A percentile compares a stretch with the other conserved stretches of the same genome.
phyloP scores from a whole-genome alignment of 2,888 invertebrate genomes.

The Synanthedon tipuliformis region DNA sequence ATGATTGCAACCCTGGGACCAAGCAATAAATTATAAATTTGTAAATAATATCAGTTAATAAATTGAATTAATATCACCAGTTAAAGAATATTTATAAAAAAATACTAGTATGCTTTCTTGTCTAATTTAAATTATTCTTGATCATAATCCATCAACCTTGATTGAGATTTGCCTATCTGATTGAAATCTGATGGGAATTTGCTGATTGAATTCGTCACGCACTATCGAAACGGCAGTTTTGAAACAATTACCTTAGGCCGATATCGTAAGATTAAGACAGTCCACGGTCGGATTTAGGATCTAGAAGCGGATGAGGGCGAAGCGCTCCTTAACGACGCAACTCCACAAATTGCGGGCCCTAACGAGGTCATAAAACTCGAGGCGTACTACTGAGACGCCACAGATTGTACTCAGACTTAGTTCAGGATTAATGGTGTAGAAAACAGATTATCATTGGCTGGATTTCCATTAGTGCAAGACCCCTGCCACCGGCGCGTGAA shows the following conservation, averaged over 20 bases:
- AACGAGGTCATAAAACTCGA: constrained; percentile 69
- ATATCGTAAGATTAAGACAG: constrained; percentile 69
- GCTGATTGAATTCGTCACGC: neutral
- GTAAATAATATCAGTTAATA: too few species aligned
- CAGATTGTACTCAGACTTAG: constrained; percentile 69
- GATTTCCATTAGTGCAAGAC: constrained; percentile 63
- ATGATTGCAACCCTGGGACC: too few species aligned
- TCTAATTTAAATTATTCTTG: too few species aligned
- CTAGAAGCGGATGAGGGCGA: constrained; percentile 52
- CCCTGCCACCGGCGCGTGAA: constrained; percentile 69
- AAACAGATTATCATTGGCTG: constrained; percentile 72
- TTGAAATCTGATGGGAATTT: neutral
- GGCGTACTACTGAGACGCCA: constrained; percentile 61
- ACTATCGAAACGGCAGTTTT: constrained; percentile 52
- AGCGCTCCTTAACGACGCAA: constrained; percentile 59
- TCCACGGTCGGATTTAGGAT: constrained; percentile 66
- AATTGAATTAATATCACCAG: too few species aligned
- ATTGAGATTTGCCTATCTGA: too few species aligned
- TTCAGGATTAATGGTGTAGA: constrained; percentile 72
- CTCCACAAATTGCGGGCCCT: constrained; percentile 70
- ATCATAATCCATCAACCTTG: too few species aligned
- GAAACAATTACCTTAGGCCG: constrained; percentile 68
- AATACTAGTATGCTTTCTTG: too few species aligned
- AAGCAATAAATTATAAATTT: too few species aligned
- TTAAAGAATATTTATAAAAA: too few species aligned